Evolutionary conservation across 1,140 invertebrate genomes (phyloP).

Genomic region (Drosophila quadrilineata): DNA sequence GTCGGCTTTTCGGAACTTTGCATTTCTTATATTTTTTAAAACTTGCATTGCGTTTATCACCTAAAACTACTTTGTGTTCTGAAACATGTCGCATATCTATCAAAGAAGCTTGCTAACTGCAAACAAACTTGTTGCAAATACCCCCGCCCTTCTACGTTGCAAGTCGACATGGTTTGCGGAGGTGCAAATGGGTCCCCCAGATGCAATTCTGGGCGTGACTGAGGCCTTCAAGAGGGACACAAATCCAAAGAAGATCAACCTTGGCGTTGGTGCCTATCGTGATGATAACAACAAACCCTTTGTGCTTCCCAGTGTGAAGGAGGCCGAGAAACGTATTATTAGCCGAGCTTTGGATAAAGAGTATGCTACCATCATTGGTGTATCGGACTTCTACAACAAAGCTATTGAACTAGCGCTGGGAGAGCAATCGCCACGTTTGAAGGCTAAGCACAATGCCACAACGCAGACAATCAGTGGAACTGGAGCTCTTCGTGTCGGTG

Average conservation of each 20-base stretch:
- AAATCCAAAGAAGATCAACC: conserved; percentile 98
- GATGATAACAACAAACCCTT: conserved; percentile 99
- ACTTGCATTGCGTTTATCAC: conserved; percentile 9
- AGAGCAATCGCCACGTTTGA: conserved; percentile 88
- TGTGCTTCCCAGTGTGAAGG: conserved; percentile 94
- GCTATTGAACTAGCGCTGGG: conserved; percentile 95
- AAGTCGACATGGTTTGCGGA: conserved; percentile 90
- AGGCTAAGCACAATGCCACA: conserved; percentile 86
- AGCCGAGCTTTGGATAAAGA: conserved; percentile 94
- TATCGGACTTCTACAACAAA: conserved; percentile 89
- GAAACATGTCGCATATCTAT: conserved; percentile 60
- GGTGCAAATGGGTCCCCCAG: conserved; percentile 98
- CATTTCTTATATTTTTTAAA: conserved; percentile 26
- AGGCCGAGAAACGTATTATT: conserved; percentile 90
- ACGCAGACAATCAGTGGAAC: conserved; percentile 96
- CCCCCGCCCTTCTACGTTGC: conserved; percentile 40
- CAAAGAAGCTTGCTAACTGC: neutral
- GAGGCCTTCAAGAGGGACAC: conserved; percentile 97
- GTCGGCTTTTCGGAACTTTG: conserved; percentile 32
- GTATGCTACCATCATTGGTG: conserved; percentile 96
- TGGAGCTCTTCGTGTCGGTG: conserved; percentile 96
- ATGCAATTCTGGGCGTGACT: conserved; percentile 98
- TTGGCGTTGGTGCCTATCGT: conserved; percentile 98
- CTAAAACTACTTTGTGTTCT: conserved; percentile 1
- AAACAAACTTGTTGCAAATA: neutral